These are phyloP conservation scores for Pongo pygmaeus DNA, from an alignment of 2,113 vertebrate species.

Conservation along the genomic window DNA sequence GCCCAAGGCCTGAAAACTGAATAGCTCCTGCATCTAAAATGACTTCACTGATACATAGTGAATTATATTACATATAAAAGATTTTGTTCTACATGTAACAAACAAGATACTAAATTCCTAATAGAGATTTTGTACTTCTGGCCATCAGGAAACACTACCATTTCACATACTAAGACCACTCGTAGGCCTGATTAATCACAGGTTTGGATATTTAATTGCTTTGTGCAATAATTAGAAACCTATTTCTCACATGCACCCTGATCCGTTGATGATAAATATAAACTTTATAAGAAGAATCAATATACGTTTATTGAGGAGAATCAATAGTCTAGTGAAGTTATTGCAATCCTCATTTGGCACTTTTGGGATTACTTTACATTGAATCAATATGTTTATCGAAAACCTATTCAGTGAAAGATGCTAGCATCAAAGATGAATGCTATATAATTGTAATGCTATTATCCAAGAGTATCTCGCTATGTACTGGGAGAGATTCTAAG, in stretches of 20 bases:
- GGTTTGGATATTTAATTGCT: conserved; percentile 50
- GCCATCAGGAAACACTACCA: neutral
- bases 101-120: neutral
- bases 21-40: neutral
- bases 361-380: conserved; percentile 36
- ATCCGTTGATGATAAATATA: conserved; percentile 47
- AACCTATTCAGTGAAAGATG: neutral
- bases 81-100: neutral
- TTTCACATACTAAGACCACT: neutral
- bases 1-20: neutral
- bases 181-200: neutral
- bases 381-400: conserved; percentile 10
- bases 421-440: neutral
- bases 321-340: conserved; percentile 42
- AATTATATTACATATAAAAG: neutral
- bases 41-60: neutral
- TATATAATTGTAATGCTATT: neutral
- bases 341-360: conserved; percentile 16
- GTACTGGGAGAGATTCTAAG: neutral
- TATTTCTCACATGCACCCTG: conserved; percentile 7
- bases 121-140: neutral
- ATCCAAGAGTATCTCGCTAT: neutral
- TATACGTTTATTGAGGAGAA: conserved; percentile 51
- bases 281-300: conserved; percentile 60
- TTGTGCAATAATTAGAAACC: conserved; percentile 45